Evolutionary conservation across 1,140 invertebrate genomes (phyloP), one percentile per base, ranked within the genome.

Genomic region (Drosophila lini): DNA sequence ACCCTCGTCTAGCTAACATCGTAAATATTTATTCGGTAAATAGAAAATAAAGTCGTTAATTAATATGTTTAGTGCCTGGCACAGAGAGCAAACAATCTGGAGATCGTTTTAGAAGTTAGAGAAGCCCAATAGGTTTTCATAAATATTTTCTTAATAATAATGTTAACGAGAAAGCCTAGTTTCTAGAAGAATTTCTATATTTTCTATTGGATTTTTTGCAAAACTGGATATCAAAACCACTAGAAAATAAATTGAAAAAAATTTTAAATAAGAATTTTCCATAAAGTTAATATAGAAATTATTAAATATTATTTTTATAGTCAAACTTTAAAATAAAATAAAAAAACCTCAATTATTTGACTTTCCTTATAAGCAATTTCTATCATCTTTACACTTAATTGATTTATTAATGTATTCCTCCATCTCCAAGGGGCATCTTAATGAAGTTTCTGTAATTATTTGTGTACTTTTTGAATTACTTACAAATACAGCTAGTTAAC

Each of bases 21-120:
- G n/a, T 42, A 25, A 45, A n/a, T 38, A 28, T 42, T 75, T 59
- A 32, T 41, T 42, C 5, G 67, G 36, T 55, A 48, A 67, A 52
- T 74, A 65, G 61, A 31, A 53, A 40, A 19, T 22, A 7, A 19
- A 11, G 53, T n/a, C 13, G 34, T 25, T 55, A 55, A 53, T 53
- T 15, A 38, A 38, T 25, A 41, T 56, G 53, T 56, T 56, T 55
- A 38, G 34, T 36, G 15, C 16, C 34, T 38, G 32, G 34, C 34
- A 22, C 52, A 7, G 13, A 55, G 13, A 38, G 34, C 4, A 41
- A 25, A 16, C 52, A 22, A 34, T 25, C 10, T 16, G 19, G 10
- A 25, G n/a, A 34, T 53, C 19, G 15, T n/a, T 53, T 11, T 25
- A 11, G 13, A 36, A 22, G 28, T 1, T 16, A 52, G 11, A 19